Conservation (phyloP, 2,113 vertebrate species). For the Corydoras maculifer region DNA sequence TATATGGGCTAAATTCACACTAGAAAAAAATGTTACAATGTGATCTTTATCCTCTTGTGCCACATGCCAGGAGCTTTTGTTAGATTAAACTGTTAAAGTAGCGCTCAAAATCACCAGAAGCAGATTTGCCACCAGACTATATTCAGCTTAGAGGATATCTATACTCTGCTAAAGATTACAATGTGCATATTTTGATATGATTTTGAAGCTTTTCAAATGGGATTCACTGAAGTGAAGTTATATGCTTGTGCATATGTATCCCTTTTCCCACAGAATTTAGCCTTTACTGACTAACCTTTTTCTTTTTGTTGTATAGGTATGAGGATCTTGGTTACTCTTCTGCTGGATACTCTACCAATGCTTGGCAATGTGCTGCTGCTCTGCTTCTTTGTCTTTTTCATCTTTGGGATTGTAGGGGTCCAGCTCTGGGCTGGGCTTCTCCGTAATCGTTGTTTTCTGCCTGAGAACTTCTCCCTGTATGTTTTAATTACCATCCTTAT, state of each 20-base stretch:
- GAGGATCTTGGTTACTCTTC: slow-evolving; percentile 82
- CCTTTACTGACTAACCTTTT: slow-evolving; percentile 27
- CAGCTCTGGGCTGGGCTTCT: slow-evolving; percentile 81
- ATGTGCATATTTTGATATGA: slow-evolving; percentile 2
- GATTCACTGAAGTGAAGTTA: background rate
- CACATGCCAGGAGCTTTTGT: slow-evolving; percentile 21
- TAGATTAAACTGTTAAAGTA: slow-evolving; percentile 35
- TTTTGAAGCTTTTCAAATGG: background rate
- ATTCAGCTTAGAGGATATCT: slow-evolving; percentile 9
- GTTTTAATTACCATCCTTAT: slow-evolving; percentile 38
- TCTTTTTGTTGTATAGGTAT: slow-evolving; percentile 65
- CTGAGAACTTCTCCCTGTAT: slow-evolving; percentile 93
- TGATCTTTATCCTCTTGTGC: slow-evolving; percentile 31
- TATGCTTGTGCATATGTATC: background rate
- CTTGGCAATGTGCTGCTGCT: slow-evolving; percentile 80
- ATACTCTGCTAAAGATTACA: slow-evolving; percentile 4
- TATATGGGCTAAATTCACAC: too few relatives aligned
- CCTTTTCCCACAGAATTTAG: background rate
- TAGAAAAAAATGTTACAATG: slow-evolving; percentile 34
- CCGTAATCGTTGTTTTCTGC: slow-evolving; percentile 83
- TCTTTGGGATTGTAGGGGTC: slow-evolving; percentile 82
- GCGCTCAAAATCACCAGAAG: slow-evolving; percentile 35
- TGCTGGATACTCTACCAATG: slow-evolving; percentile 86
- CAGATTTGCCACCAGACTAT: slow-evolving; percentile 9
- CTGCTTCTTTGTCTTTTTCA: slow-evolving; percentile 89